These are phyloP conservation scores for Poeciliopsis infans DNA, from an alignment of 2,797 vertebrate genomes.

Conservation along the genomic window DNA sequence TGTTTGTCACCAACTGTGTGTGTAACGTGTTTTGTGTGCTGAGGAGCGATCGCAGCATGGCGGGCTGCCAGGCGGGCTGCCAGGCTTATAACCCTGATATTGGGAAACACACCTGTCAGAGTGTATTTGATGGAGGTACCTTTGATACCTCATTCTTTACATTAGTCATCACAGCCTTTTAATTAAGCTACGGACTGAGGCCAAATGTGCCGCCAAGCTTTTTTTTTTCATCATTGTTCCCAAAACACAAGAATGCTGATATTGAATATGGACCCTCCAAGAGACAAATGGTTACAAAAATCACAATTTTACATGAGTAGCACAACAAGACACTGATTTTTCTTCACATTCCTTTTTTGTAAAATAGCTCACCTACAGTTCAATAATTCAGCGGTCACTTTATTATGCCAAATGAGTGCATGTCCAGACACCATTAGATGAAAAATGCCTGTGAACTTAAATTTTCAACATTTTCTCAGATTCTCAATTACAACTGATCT, in stretches of 20 bases:
- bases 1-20: too few species aligned
- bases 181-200: slow-evolving; percentile 23
- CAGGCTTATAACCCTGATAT: background rate
- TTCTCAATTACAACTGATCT: background rate
- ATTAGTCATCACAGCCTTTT: slow-evolving; percentile 14
- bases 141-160: slow-evolving; percentile 4
- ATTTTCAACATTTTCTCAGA: background rate
- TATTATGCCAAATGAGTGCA: background rate
- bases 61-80: too few species aligned
- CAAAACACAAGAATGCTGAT: slow-evolving; percentile 22
- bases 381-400: background rate
- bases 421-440: background rate
- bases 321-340: background rate
- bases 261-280: slow-evolving; percentile 11
- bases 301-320: background rate
- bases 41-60: too few species aligned
- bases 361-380: background rate
- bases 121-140: background rate
- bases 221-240: slow-evolving; percentile 16
- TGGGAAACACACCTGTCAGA: slow-evolving; percentile 16
- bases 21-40: too few species aligned
- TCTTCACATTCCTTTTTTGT: background rate
- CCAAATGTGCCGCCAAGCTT: slow-evolving; percentile 16
- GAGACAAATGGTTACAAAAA: slow-evolving; percentile 7
- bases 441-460: background rate